Percentiles rank a stretch among this genome's conserved stretches.
These are phyloP conservation scores for Acholoe squamosa DNA, from an alignment of 2,888 invertebrate species.

Conservation along the genomic window DNA sequence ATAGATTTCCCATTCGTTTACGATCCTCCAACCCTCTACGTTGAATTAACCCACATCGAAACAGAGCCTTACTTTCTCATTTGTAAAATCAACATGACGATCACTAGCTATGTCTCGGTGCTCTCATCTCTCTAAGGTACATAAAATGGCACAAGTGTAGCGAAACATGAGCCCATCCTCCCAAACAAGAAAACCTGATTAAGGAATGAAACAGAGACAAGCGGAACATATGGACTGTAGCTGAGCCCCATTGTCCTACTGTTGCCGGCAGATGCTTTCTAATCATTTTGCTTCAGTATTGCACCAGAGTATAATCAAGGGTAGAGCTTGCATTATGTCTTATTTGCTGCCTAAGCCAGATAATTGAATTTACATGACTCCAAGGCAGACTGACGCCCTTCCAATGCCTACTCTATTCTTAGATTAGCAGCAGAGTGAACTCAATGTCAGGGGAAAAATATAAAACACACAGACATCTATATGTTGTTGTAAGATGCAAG, in stretches of 20 bases:
- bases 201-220: not conserved
- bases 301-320: not conserved
- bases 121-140: no score
- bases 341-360: not conserved
- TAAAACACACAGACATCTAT: not conserved
- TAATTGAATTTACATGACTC: slow-evolving; percentile 28
- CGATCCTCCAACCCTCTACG: no score
- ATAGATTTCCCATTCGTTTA: no score
- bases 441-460: not conserved
- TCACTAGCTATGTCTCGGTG: no score
- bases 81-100: no score
- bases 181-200: slow-evolving; percentile 19
- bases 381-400: not conserved
- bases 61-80: no score
- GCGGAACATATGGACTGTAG: not conserved
- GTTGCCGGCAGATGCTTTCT: slow-evolving; percentile 8
- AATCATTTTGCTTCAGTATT: not conserved
- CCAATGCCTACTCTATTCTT: not conserved
- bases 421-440: not conserved
- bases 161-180: not conserved
- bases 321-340: not conserved
- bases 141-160: no score
- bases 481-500: not conserved
- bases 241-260: not conserved
- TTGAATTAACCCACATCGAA: no score